These are phyloP conservation scores for Ectemnius continuus DNA, from an alignment of 2,888 invertebrate species.

Conservation along the genomic window DNA sequence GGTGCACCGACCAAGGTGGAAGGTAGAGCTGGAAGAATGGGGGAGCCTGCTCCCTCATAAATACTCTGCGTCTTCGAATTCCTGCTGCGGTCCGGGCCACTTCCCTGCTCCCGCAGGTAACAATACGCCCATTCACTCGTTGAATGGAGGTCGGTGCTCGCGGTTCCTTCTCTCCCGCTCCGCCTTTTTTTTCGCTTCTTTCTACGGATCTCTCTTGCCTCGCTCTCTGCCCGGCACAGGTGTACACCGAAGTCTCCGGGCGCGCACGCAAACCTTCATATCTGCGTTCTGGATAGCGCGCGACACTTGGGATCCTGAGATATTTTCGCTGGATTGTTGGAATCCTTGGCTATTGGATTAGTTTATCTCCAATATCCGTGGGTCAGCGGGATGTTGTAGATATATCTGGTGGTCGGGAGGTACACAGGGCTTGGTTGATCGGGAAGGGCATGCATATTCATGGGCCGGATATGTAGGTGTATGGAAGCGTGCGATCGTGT, in stretches of 20 bases:
- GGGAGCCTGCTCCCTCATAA: constrained; percentile 41
- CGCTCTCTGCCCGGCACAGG: constrained; percentile 38
- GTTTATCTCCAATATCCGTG: constrained; percentile 21
- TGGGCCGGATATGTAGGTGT: constrained; percentile 20
- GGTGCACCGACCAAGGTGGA: background rate
- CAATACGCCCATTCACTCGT: constrained; percentile 65
- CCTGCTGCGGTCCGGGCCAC: constrained; percentile 40
- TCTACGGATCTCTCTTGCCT: constrained; percentile 14
- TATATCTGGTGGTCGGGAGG: constrained; percentile 22
- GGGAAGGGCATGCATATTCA: constrained; percentile 36
- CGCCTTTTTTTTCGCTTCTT: constrained; percentile 23
- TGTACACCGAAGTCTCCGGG: constrained; percentile 17
- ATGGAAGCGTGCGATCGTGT: constrained; percentile 1
- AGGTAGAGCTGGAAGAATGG: constrained; percentile 34
- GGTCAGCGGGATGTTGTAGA: constrained; percentile 6
- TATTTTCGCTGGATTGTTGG: background rate
- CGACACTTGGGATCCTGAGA: background rate
- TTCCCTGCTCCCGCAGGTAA: constrained; percentile 59
- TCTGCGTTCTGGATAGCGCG: background rate
- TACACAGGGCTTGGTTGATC: constrained; percentile 5
- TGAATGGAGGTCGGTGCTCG: constrained; percentile 53
- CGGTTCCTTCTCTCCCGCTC: constrained; percentile 15
- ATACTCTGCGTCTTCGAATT: constrained; percentile 56
- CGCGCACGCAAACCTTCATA: too few relatives aligned
- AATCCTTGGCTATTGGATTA: constrained; percentile 23